Base-by-base conservation (phyloP, 1,140 invertebrate genomes). In the Drosophila sp. region DNA sequence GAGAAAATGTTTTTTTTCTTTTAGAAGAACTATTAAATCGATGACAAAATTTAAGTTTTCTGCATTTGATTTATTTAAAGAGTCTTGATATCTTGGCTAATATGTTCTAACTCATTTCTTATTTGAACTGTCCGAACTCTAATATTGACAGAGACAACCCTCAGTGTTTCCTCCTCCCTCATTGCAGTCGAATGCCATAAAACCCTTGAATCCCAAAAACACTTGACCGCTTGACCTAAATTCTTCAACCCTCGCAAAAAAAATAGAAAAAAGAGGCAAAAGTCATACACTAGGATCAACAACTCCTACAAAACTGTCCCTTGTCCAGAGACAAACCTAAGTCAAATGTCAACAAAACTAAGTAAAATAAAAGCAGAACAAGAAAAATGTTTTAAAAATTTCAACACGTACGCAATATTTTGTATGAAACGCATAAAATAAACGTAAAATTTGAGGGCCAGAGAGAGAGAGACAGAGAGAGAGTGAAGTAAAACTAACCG, bases 201-300 rank as follows among this genome's bases (percentile, higher is more conserved):
- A 79, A 82, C 65, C 78, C 79, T 72, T 66, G 29, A 50, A 50
- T 23, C 44, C 44, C 2, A 27, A 65, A 76, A 86, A 72, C 76
- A 87, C 71, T 87, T 87, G 82, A 87, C 82, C 83, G 83, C 83
- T 76, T 86, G 82, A 86, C 79, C 83, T 62, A 87, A 86, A 86
- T 86, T 87, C 23, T 27, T 50, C 44, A 50, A 50, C 44, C 44
- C 44, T 82, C 57, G 11, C 61, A 66, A 29, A 32, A 2, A 2
- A 6, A 76, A 55, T 47, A 55, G 47, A 41, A 61, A 71, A 63
- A 32, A 11, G 33, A 47, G 11, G n/a, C 25, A 50, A 50, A 50
- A 50, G 44, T 50, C 44, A 50, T 50, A 27, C 66, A 50, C 61
- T 55, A 57, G 74, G 73, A 85, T 85, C 76, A 86, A 70, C 60